A percentile compares a stretch with the other conserved stretches of the same genome.
Evolutionary conservation across 2,797 vertebrate genomes (phyloP).

Genomic region (Arnoldichthys spilopterus): DNA sequence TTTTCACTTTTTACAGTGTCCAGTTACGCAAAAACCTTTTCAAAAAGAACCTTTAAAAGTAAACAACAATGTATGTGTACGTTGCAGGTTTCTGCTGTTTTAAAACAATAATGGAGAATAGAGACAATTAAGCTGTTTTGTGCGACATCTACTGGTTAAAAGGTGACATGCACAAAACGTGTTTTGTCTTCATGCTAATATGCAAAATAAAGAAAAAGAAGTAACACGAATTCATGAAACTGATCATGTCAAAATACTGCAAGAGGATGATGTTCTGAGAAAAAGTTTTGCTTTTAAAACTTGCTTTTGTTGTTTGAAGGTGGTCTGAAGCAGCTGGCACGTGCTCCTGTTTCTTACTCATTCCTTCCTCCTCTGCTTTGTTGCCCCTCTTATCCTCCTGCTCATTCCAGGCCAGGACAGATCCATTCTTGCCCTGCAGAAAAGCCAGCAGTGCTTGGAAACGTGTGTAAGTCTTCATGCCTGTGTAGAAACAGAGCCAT

Average conservation of each 20-base stretch:
- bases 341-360: neutral
- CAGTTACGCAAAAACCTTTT: no score
- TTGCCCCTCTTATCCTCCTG: neutral
- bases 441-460: slow-evolving; percentile 60
- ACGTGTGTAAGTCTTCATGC: slow-evolving; percentile 52
- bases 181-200: neutral
- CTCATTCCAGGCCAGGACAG: slow-evolving; percentile 23
- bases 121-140: neutral
- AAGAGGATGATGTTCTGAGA: neutral
- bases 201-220: neutral
- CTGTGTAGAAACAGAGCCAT: slow-evolving; percentile 63
- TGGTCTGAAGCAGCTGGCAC: neutral
- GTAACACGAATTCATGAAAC: neutral
- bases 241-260: neutral
- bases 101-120: slow-evolving; percentile 29
- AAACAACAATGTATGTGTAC: no score
- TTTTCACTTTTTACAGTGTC: no score
- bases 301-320: neutral
- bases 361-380: neutral
- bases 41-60: no score
- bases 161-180: neutral
- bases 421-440: slow-evolving; percentile 46
- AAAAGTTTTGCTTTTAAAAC: neutral
- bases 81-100: neutral
- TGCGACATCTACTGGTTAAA: slow-evolving; percentile 2